Evolutionary conservation across 2,797 vertebrate species (phyloP), one percentile per base, ranked within the genome.

Genomic region (Onychomys leucogaster): DNA sequence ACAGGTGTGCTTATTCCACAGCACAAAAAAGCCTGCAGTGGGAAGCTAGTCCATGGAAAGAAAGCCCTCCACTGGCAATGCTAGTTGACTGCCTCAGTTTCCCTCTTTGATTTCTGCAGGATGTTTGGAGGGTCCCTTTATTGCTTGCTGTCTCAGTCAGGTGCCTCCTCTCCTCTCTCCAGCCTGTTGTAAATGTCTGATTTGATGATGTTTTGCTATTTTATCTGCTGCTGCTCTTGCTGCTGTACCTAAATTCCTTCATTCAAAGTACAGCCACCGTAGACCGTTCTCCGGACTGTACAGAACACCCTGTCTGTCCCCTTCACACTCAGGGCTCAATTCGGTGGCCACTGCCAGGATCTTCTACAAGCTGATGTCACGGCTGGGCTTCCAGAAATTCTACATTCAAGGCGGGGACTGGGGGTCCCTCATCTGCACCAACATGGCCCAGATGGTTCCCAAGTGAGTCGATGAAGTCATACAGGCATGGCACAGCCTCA

Each of bases 321-420:
- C 65, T 32, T 77, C 17, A 3, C 13, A 16, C n/a, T 41, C 97
- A 99, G 99, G 84, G 8, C 98, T 99, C 37, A n/a, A 98, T 41
- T 82, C 98, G 0, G 97, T 99, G 85, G 98, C 98, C 13, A 96
- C 98, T 0, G 99, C 99, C 88, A 98, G 98, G 73, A 63, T 99
- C 63, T 99, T 99, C 83, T 98, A 98, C 32, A 99, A 99, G 46
- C 63, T 99, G 97, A 99, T 99, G 99, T 96, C 93, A 46, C 97
- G 98, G 8, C 97, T 99, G 93, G 98, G 98, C 71, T 98, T 99
- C 96, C 96, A 13, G 0, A 96, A 98, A 65, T 99, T 99, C 97
- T 99, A 99, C 0, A 1, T 96, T 2, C 99, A 99, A 93, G 99
- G 99, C 0, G 99, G 99, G 37, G 99, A 99, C 95, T 99, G 98